Conservation (phyloP, 1,140 invertebrate species). For the Drosophila bipectinata region DNA sequence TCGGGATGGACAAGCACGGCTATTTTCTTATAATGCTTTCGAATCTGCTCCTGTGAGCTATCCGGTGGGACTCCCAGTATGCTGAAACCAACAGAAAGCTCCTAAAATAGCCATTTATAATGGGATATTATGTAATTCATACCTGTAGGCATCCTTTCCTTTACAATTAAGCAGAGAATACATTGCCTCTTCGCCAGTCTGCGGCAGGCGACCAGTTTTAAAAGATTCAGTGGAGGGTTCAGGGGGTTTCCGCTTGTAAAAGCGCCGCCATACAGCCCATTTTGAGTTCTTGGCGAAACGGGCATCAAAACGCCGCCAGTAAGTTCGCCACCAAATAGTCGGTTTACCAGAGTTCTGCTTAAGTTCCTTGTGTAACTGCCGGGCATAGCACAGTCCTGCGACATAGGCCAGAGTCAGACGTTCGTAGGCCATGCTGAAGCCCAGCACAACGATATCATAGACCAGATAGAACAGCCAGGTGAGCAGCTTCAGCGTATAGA, state of each 20-base stretch:
- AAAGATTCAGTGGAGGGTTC: conserved; percentile 62
- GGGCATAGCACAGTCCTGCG: conserved; percentile 51
- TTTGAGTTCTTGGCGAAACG: conserved; percentile 77
- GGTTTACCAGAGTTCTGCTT: conserved; percentile 82
- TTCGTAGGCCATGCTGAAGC: conserved; percentile 89
- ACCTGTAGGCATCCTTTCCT: conserved; percentile 97
- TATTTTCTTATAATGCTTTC: conserved; percentile 96
- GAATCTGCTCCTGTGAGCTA: conserved; percentile 96
- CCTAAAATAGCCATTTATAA: not conserved
- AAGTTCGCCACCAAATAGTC: conserved; percentile 74
- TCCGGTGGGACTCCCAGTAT: conserved; percentile 93
- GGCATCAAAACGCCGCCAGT: conserved; percentile 76
- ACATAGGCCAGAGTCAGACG: conserved; percentile 64
- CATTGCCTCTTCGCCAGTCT: conserved; percentile 97
- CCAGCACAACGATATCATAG: conserved; percentile 91
- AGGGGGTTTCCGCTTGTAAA: conserved; percentile 73
- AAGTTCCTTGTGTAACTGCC: conserved; percentile 73
- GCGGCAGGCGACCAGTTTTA: conserved; percentile 87
- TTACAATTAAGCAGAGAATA: conserved; percentile 95
- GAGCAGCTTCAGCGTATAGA: conserved; percentile 87
- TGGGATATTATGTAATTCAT: not conserved
- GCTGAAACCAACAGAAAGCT: conserved; percentile 84
- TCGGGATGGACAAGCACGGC: conserved; percentile 97
- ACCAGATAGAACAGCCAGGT: conserved; percentile 91
- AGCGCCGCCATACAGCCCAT: conserved; percentile 79